Evolutionary conservation across 2,113 vertebrate genomes (phyloP).

Genomic region (Rutilus rutilus): DNA sequence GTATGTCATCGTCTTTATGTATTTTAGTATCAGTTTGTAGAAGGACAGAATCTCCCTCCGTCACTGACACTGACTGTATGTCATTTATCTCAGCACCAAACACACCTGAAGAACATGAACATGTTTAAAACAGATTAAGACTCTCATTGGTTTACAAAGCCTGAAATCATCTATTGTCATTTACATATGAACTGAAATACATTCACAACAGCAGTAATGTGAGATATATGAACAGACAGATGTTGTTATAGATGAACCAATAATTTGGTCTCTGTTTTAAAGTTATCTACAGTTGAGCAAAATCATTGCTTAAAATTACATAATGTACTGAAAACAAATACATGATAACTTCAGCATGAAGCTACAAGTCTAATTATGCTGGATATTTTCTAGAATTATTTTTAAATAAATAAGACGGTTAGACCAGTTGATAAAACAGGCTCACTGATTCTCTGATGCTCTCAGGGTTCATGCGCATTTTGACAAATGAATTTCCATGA

Average conservation of each 20-base stretch:
- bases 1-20: too few relatives aligned
- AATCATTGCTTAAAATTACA: neutral
- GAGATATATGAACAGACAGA: neutral
- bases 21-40: too few relatives aligned
- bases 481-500: too few relatives aligned
- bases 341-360: neutral
- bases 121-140: neutral
- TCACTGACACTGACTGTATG: neutral
- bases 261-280: neutral
- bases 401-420: too few relatives aligned
- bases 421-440: too few relatives aligned
- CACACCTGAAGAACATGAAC: neutral
- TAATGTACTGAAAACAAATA: neutral
- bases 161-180: neutral
- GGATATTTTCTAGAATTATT: too few relatives aligned
- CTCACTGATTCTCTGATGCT: neutral
- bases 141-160: neutral
- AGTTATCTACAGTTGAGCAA: neutral
- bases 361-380: too few relatives aligned
- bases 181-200: neutral
- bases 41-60: neutral
- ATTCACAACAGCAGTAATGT: neutral
- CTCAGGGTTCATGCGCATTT: neutral
- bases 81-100: too few relatives aligned
- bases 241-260: neutral